phyloP scores from a whole-genome alignment of 2,113 vertebrate species.

The Tursiops truncatus region DNA sequence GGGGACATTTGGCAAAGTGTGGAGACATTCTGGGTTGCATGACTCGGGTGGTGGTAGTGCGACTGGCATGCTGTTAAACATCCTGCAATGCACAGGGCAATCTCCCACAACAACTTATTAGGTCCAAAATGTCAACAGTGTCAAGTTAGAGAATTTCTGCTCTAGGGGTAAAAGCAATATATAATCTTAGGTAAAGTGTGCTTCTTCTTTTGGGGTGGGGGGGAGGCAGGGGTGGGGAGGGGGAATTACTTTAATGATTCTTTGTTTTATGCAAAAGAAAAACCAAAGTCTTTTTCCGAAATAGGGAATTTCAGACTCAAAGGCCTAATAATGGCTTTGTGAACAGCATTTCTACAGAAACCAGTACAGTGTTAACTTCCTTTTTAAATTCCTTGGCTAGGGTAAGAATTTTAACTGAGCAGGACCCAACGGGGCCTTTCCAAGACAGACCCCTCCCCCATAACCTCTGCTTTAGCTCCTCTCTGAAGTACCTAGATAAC shows the following conservation, averaged over 20 bases:
- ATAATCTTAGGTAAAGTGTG: background rate
- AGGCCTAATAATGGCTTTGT: background rate
- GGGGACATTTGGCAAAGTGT: background rate
- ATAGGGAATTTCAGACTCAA: background rate
- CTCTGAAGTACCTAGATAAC: background rate
- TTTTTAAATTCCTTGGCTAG: conserved; percentile 7
- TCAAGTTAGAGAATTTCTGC: background rate
- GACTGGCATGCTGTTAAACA: background rate
- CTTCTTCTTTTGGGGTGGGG: background rate
- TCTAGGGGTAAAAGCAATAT: background rate
- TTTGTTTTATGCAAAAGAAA: background rate
- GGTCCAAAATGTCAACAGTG: background rate
- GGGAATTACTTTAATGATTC: background rate
- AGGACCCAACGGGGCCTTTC: background rate
- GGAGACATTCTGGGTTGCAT: background rate
- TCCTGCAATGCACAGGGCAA: background rate
- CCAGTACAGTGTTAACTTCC: background rate
- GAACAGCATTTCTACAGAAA: background rate
- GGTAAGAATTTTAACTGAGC: background rate
- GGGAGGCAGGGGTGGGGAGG: too few relatives aligned
- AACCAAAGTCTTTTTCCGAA: background rate
- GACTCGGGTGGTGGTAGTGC: background rate
- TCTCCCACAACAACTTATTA: background rate
- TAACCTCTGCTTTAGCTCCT: background rate
- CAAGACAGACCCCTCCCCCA: background rate